Evolutionary conservation across 2,797 vertebrate genomes (phyloP).

Genomic region (Catostomus latipinnis): DNA sequence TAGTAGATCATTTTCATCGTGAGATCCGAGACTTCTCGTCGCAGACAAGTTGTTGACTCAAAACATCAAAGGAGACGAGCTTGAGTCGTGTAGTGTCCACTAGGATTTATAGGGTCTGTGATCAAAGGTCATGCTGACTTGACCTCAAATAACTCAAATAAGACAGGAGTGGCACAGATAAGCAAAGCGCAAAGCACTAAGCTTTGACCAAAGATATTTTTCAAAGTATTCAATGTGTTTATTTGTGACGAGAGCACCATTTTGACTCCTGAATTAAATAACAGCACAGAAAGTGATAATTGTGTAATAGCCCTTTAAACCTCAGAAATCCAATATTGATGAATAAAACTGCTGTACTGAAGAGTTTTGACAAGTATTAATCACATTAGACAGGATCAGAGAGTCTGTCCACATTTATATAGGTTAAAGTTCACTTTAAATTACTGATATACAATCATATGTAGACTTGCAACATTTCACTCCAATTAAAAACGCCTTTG

Average conservation of each 20-base stretch:
- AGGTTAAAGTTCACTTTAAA: slow-evolving; percentile 24
- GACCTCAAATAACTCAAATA: slow-evolving; percentile 17
- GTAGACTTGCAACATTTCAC: not conserved
- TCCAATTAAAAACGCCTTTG: not conserved
- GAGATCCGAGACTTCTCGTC: too few species aligned
- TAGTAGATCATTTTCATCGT: too few species aligned
- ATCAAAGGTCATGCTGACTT: slow-evolving; percentile 8
- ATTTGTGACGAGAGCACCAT: not conserved
- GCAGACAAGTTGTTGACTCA: too few species aligned
- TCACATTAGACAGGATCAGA: not conserved
- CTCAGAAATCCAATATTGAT: too few species aligned
- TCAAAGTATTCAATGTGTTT: not conserved
- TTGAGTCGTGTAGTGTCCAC: too few species aligned
- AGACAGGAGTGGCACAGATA: not conserved
- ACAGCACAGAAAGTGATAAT: not conserved
- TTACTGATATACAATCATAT: not conserved
- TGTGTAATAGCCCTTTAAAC: too few species aligned
- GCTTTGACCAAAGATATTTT: not conserved
- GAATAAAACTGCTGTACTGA: too few species aligned
- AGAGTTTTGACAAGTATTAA: not conserved
- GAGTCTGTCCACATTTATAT: not conserved
- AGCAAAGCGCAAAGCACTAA: not conserved
- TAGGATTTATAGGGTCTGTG: not conserved
- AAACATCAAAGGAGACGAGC: too few species aligned
- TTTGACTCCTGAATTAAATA: not conserved